Evolutionary conservation across 2,888 invertebrate species (phyloP).

Genomic region (Orgyia antiqua): DNA sequence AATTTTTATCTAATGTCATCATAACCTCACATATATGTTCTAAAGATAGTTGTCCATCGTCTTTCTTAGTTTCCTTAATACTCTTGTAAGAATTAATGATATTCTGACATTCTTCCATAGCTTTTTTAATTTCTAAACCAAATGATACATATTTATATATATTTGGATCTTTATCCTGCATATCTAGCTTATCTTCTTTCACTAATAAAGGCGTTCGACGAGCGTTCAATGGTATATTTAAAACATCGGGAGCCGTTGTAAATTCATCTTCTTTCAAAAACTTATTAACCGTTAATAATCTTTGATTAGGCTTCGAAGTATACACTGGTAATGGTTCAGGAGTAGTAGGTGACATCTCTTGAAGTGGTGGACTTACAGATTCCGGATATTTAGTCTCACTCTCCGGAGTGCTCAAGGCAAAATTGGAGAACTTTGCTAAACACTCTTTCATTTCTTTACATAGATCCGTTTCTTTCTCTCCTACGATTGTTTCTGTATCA

Average conservation of each 20-base stretch:
- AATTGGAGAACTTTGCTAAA: constrained; percentile 58
- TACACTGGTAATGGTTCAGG: constrained; percentile 52
- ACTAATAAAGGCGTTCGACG: constrained; percentile 35
- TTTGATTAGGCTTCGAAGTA: constrained; percentile 49
- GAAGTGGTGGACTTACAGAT: constrained; percentile 63
- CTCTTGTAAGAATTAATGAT: constrained; percentile 64
- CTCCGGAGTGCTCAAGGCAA: constrained; percentile 38
- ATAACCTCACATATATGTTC: constrained; percentile 67
- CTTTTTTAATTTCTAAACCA: constrained; percentile 65
- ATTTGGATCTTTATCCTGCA: constrained; percentile 43
- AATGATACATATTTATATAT: constrained; percentile 62
- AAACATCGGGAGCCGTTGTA: constrained; percentile 38
- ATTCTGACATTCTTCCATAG: constrained; percentile 70
- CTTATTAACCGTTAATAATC: constrained; percentile 51
- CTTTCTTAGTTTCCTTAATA: constrained; percentile 41
- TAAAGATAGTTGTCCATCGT: constrained; percentile 43
- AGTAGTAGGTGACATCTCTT: constrained; percentile 62
- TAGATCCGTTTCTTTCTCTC: constrained; percentile 27
- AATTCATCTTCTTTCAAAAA: constrained; percentile 41
- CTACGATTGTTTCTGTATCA: constrained; percentile 50
- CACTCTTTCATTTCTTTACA: constrained; percentile 63
- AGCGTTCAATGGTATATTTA: constrained; percentile 50
- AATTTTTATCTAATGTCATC: constrained; percentile 62
- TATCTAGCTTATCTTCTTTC: constrained; percentile 31
- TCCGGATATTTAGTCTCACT: constrained; percentile 45